phyloP scores from a whole-genome alignment of 2,888 invertebrate genomes.

The Synergus itoensis region DNA sequence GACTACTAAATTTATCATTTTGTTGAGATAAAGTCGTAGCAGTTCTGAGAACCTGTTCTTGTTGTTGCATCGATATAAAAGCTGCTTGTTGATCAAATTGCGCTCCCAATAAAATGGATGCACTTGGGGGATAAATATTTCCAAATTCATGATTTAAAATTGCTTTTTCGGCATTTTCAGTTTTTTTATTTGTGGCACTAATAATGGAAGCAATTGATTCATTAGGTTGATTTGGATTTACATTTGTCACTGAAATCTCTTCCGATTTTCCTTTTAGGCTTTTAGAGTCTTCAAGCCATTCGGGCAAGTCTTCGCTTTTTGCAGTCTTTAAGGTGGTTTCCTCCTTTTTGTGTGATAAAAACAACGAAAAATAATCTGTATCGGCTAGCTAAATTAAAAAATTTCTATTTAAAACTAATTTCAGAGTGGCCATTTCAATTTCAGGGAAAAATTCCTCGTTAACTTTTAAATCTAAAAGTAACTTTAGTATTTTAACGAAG shows the following conservation, averaged over 20 bases:
- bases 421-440: neutral
- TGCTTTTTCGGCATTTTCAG: slow-evolving; percentile 35
- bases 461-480: too few species aligned
- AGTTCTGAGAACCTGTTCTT: slow-evolving; percentile 69
- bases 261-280: slow-evolving; percentile 55
- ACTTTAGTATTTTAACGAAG: too few species aligned
- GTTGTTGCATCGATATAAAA: slow-evolving; percentile 69
- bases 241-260: neutral
- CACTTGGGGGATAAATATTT: slow-evolving; percentile 52
- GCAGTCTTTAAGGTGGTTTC: slow-evolving; percentile 44
- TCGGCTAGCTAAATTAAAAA: neutral
- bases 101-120: slow-evolving; percentile 61
- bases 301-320: slow-evolving; percentile 66
- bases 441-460: neutral
- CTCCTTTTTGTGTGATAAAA: slow-evolving; percentile 24
- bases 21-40: slow-evolving; percentile 67
- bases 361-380: neutral
- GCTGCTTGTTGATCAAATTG: slow-evolving; percentile 70
- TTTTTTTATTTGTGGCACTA: slow-evolving; percentile 5
- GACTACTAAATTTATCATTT: slow-evolving; percentile 65
- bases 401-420: neutral
- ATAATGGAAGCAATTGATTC: slow-evolving; percentile 1
- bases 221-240: slow-evolving; percentile 22
- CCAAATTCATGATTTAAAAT: slow-evolving; percentile 42
- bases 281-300: slow-evolving; percentile 70